A percentile compares a stretch with the other conserved stretches of the same genome.
Evolutionary conservation across 23 tunicate species (phyloP).

Genomic region (Phallusia fumigata): DNA sequence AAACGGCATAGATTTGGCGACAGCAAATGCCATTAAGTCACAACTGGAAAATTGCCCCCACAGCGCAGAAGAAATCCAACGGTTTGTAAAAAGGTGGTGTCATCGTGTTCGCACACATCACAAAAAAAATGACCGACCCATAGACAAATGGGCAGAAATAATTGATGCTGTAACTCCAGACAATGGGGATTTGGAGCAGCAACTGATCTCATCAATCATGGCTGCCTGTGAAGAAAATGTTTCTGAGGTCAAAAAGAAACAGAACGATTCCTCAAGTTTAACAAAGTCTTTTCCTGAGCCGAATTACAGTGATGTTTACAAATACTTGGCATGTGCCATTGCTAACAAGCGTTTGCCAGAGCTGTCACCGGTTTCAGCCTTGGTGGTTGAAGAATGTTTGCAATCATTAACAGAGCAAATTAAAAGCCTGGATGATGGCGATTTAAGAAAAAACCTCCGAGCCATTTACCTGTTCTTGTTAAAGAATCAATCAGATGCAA

Average conservation of each 20-base stretch:
- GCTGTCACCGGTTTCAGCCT: conserved; percentile 53
- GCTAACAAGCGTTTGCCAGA: conserved; percentile 42
- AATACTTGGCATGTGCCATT: conserved; percentile 62
- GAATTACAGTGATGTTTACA: conserved; percentile 48
- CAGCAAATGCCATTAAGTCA: not conserved
- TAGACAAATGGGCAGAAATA: conserved; percentile 62
- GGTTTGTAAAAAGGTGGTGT: not conserved
- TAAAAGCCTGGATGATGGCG: conserved; percentile 53
- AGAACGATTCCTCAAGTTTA: not conserved
- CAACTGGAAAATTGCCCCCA: not conserved
- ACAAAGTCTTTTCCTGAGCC: conserved; percentile 43
- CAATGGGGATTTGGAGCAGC: conserved; percentile 42
- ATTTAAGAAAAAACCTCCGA: conserved; percentile 48
- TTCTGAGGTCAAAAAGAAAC: conserved; percentile 14
- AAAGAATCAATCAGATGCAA: conserved; percentile 16
- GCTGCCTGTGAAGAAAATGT: conserved; percentile 67
- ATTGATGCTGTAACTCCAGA: conserved; percentile 48
- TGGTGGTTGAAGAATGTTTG: conserved; percentile 73
- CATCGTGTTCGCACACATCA: not conserved
- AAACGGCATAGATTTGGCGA: not conserved
- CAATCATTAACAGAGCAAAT: conserved; percentile 65
- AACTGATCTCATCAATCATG: conserved; percentile 42
- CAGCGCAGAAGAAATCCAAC: not conserved
- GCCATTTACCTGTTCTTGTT: conserved; percentile 27
- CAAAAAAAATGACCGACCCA: not conserved